phyloP scores from a whole-genome alignment of 2,888 invertebrate genomes.

The Mythimna impura region DNA sequence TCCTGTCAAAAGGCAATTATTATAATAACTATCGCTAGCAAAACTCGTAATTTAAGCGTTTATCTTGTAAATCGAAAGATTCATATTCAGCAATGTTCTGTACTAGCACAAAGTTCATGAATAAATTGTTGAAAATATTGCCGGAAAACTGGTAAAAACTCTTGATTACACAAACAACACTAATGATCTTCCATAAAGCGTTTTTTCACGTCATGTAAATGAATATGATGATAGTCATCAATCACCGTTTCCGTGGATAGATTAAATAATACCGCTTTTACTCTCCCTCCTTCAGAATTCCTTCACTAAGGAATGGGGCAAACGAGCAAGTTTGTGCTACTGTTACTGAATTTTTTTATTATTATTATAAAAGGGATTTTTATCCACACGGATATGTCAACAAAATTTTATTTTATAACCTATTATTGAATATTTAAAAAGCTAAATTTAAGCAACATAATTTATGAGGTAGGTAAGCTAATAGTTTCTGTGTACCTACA shows the following conservation, averaged over 20 bases:
- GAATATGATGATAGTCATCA: slow-evolving; percentile 62
- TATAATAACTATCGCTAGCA: slow-evolving; percentile 21
- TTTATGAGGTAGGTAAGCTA: no score
- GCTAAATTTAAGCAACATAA: neutral
- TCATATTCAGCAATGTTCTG: neutral
- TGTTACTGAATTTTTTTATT: neutral
- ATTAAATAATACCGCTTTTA: slow-evolving; percentile 70
- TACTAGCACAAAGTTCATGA: slow-evolving; percentile 9
- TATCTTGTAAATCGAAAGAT: slow-evolving; percentile 26
- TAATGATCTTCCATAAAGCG: slow-evolving; percentile 51
- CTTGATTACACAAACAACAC: slow-evolving; percentile 55
- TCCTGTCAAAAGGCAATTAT: slow-evolving; percentile 32
- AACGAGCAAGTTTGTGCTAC: slow-evolving; percentile 4
- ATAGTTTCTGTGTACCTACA: no score
- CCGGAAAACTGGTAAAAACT: neutral
- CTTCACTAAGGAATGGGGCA: slow-evolving; percentile 32
- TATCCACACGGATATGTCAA: no score
- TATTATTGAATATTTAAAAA: no score
- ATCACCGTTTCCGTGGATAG: slow-evolving; percentile 68
- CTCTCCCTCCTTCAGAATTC: slow-evolving; percentile 56
- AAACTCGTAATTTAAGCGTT: slow-evolving; percentile 22
- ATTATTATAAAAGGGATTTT: no score
- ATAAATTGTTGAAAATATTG: slow-evolving; percentile 22
- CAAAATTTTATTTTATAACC: no score
- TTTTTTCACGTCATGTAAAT: slow-evolving; percentile 64